These are phyloP conservation scores for Serranus cabrilla DNA, from an alignment of 2,797 vertebrate species.

Conservation along the genomic window DNA sequence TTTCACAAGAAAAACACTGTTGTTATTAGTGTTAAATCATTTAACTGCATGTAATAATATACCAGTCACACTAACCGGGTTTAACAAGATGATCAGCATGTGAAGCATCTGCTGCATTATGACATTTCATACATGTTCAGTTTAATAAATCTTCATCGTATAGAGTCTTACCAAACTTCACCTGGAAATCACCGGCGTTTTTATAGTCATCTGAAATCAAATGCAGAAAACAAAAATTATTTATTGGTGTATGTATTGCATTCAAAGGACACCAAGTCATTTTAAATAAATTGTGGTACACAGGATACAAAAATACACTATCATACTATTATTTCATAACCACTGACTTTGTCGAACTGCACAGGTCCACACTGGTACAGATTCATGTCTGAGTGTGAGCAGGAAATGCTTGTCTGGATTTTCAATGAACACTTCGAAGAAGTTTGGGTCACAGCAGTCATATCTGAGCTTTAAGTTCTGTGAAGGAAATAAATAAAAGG, in stretches of 20 bases:
- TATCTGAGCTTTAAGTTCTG: not conserved
- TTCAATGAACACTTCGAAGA: not conserved
- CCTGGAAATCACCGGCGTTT: not conserved
- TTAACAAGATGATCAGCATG: not conserved
- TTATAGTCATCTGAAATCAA: conserved; percentile 10
- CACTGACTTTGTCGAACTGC: conserved; percentile 1
- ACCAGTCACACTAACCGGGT: too few relatives aligned
- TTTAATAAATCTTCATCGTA: not conserved
- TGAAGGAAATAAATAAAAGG: not conserved
- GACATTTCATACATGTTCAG: not conserved
- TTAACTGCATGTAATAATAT: too few relatives aligned
- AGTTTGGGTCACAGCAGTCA: conserved; percentile 9
- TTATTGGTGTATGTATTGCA: too few relatives aligned
- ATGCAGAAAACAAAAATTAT: not conserved
- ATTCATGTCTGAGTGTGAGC: not conserved
- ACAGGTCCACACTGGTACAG: not conserved
- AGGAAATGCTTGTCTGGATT: not conserved
- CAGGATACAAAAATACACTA: not conserved
- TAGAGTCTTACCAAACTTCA: not conserved
- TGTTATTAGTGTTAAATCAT: too few relatives aligned
- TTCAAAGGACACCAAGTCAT: too few relatives aligned
- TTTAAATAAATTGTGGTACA: not conserved
- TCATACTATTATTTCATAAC: not conserved
- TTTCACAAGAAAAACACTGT: not conserved
- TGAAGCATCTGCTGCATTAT: not conserved